phyloP scores from a whole-genome alignment of 2,113 vertebrate species.

The Chrysochloris asiatica region DNA sequence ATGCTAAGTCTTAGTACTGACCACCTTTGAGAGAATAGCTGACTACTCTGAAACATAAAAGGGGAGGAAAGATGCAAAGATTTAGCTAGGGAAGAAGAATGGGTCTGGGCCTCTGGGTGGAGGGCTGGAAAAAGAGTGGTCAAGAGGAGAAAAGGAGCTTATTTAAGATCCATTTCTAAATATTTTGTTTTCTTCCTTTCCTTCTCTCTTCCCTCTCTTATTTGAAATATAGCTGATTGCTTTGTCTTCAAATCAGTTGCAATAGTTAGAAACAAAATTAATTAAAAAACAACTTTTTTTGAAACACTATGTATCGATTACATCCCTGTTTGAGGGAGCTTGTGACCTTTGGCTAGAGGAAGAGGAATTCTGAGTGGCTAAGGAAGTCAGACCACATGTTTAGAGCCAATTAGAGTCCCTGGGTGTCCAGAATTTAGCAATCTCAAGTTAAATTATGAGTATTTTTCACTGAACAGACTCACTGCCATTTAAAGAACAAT shows the following conservation, averaged over 20 bases:
- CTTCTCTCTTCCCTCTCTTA: background rate
- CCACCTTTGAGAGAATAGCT: constrained; percentile 18
- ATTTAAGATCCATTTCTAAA: too few relatives aligned
- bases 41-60: constrained; percentile 48
- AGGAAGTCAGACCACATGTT: constrained; percentile 19
- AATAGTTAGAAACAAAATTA: constrained; percentile 54
- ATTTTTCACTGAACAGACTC: background rate
- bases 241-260: constrained; percentile 56
- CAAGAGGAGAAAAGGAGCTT: background rate
- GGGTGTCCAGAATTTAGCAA: constrained; percentile 19
- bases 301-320: background rate
- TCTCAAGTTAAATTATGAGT: constrained; percentile 51
- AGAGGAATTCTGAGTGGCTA: constrained; percentile 24
- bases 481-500: constrained; percentile 46
- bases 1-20: background rate
- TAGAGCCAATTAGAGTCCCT: constrained; percentile 37
- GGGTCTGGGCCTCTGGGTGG: background rate
- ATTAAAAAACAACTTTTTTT: constrained; percentile 52
- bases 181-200: background rate
- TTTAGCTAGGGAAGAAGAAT: background rate
- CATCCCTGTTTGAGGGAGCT: constrained; percentile 1
- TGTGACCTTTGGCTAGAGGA: background rate
- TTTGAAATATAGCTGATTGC: constrained; percentile 50
- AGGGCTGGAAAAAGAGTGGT: background rate
- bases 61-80: constrained; percentile 3